Evolutionary conservation across 2,113 vertebrate species (phyloP).

Genomic region (Corythornis cristatus): DNA sequence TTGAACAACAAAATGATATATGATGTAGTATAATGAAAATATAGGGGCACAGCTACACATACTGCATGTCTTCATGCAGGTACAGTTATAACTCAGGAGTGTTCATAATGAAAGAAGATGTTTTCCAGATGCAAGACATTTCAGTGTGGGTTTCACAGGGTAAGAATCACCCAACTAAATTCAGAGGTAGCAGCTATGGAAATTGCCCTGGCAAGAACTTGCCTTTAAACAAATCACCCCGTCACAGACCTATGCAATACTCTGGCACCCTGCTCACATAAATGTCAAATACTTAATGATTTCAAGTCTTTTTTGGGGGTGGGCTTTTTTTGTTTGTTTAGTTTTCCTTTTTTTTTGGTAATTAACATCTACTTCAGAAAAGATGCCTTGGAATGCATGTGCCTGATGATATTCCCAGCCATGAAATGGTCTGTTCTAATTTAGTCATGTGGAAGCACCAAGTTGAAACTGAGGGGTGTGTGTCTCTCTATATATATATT

Average conservation of each 20-base stretch:
- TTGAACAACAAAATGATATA: no score
- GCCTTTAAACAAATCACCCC: neutral
- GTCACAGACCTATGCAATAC: neutral
- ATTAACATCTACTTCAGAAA: neutral
- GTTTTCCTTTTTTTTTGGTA: neutral
- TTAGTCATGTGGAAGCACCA: neutral
- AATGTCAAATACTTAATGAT: neutral
- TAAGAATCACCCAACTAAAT: neutral
- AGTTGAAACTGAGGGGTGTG: neutral
- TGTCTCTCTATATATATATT: neutral
- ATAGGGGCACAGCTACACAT: neutral
- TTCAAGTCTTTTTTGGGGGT: no score
- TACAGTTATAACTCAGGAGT: neutral
- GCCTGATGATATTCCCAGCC: neutral
- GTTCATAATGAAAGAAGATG: neutral
- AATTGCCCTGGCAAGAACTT: neutral
- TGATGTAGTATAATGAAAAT: neutral
- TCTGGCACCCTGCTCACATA: neutral
- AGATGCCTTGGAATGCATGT: neutral
- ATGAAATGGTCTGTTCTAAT: neutral
- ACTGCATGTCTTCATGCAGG: neutral
- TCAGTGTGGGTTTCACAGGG: neutral
- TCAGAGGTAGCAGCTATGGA: neutral
- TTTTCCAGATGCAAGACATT: neutral
- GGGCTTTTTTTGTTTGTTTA: no score